Base-by-base conservation (phyloP, 1,140 invertebrate genomes). In the Penaeus chinensis region DNA sequence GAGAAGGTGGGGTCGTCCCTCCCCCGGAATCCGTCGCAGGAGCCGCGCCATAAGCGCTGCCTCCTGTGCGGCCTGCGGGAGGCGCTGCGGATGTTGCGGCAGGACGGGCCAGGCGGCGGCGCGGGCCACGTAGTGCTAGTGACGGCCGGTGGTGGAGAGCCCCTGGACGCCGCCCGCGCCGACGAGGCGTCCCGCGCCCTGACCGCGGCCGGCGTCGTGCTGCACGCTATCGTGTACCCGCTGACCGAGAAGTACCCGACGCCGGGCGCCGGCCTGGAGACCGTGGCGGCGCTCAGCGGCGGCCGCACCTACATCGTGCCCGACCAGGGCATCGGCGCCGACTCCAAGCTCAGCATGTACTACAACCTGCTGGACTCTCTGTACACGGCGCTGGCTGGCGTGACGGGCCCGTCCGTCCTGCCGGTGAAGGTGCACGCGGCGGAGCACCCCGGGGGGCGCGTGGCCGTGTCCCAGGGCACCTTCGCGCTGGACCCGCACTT, bases 401-500 rank as follows among this genome's bases (percentile, higher is more conserved):
- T 84, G n/a, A 82, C 90, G 24, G 87, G 84, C 3, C 85, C 69
- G 19, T 54, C 61, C 78, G 88, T 77, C 18, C 78, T 90, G 32
- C 90, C 90, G 37, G 88, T 90, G 19, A 90, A 90, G 78, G 84
- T 90, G 19, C 88, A 90, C 61, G 78, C 88, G 16, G 88, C 84
- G 8, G 87, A 90, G 42, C 90, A 90, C 66, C 85, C 85, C 20
- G 90, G 90, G 32, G 90, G 90, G 13, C 76, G 82, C 4, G 69
- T 84, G 37, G 76, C 61, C 16, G 77, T 89, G 63, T 90, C 90
- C 13, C 81, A 90, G 74, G 91, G 91, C 60, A 90, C 89, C 42
- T 91, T 91, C 81, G 76, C 88, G 47, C 81, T 91, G 37, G 91
- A 91, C 65, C 87, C 90, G 19, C 82, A 83, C 22, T 61, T 91